Evolutionary conservation across 2,888 invertebrate genomes (phyloP), one percentile per base, ranked within the genome.

Genomic region (Pasiphila rectangulata): DNA sequence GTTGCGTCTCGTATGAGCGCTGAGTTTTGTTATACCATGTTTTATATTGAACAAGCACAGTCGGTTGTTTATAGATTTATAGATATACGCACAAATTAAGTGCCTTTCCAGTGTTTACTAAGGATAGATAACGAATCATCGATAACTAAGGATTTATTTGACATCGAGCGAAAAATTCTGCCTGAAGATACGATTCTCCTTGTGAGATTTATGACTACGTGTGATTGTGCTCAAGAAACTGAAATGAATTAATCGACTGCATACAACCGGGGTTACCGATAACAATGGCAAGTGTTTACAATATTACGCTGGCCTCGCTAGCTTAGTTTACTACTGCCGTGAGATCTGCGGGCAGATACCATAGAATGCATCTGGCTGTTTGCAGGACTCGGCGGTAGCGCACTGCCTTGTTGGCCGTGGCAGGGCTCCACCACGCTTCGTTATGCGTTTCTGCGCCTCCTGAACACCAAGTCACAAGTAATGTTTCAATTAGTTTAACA

Each of bases 401-500:
- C 39, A 40, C 39, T 29, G 44, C 48, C 39, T 29, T 39, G 29
- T 34, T 32, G 36, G 41, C 42, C 27, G 48, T 17, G 29, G 16
- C 15, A 23, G 48, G 39, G 38, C 42, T 5, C 7, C 46, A 12
- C 27, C 20, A 12, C 47, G 21, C 36, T 21, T 23, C 41, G 24
- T 37, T 25, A 6, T 40, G 39, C 39, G 21, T 41, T 23, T 44
- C 44, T 32, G 47, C 49, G 15, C 41, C 16, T 29, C 44, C 50
- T 12, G 50, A 45, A 41, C 50, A 50, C 30, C 50, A 50, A 34
- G 24, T 37, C 45, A 45, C 50, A 50, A 50, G 50, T 50, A 50
- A 50, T 50, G 50, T 50, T 50, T 41, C 10, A 29, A 49, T 41
- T 49, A 49, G 44, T 49, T 50, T 50, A 50, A 45, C 40, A 42